Conservation (phyloP, 2,888 invertebrate genomes). For the Euphydryas editha region DNA sequence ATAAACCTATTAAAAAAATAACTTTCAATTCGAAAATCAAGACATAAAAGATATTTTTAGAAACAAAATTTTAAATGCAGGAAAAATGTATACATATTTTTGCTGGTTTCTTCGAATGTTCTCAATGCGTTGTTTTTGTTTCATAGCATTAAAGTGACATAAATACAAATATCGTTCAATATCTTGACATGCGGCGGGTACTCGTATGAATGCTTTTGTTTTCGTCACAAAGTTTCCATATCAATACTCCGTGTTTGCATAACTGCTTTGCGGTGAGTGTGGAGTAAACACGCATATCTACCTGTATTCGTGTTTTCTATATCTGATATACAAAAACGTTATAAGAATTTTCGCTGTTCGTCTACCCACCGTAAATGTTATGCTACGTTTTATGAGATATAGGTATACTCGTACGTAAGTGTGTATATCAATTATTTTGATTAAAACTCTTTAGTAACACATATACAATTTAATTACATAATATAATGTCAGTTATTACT, state of each 20-base stretch:
- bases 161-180: slow-evolving; percentile 25
- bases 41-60: too few species aligned
- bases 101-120: background rate
- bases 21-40: background rate
- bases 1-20: too few species aligned
- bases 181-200: slow-evolving; percentile 20
- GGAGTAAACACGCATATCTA: slow-evolving; percentile 64
- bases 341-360: slow-evolving; percentile 29
- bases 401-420: too few species aligned
- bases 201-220: slow-evolving; percentile 65
- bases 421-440: too few species aligned
- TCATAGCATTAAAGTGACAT: slow-evolving; percentile 10
- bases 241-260: slow-evolving; percentile 77
- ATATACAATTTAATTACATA: too few species aligned
- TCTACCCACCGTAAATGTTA: background rate
- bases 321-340: slow-evolving; percentile 42
- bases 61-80: background rate
- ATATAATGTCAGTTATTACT: too few species aligned
- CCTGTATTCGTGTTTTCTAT: slow-evolving; percentile 56
- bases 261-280: slow-evolving; percentile 64
- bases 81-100: background rate
- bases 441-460: too few species aligned
- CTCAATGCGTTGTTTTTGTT: slow-evolving; percentile 3
- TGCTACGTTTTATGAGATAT: too few species aligned
- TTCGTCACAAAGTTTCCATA: slow-evolving; percentile 73